Base-by-base conservation (phyloP, 92 coral and sea anemone genomes). In the Zoanthus solanderi region DNA sequence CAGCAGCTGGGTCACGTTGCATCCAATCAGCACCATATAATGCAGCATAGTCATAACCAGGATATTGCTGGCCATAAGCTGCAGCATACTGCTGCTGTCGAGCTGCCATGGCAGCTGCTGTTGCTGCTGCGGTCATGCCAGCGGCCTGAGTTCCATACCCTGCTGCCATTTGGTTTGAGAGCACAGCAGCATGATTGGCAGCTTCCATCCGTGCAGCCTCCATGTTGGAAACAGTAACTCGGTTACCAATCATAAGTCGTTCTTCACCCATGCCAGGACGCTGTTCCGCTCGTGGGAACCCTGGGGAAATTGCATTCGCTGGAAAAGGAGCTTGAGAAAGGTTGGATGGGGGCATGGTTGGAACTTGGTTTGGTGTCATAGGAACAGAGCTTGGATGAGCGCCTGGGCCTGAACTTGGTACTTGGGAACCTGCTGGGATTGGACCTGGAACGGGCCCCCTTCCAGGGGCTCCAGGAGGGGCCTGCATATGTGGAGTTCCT, bases 161-260 rank as follows among this genome's bases (percentile, higher is more conserved):
- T 45, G 92, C 93, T 0, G 91, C 90, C 89, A 88, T 88, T 50
- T 90, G 91, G 74, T 76, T 88, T 12, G 85, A 81, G 46, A 81
- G 75, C 63, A 81, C 85, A 12, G 85, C 85, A 63, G 85, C 85
- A 78, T 90, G 94, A 87, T 84, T 90, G 34, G 91, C 90, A 1
- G 91, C 72, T 56, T 79, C 87, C 85, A 81, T 81, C 6, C 85
- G 85, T 45, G 93, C 89, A 9, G 87, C 91, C 56, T 95, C 98
- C 92, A 95, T 88, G 90, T 95, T 95, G 10, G 98, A 85, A 11
- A 95, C 98, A 80, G 93, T 95, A 73, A 95, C 98, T 4, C 98
- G 88, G 84, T 95, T 92, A 61, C 98, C 98, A 6, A 95, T 81
- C 31, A 95, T 95, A 72, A 95, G 90, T 1, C 98, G 91, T 14